Conservation (phyloP, 2,113 vertebrate species). For the Phalacrocorax pelagicus region DNA sequence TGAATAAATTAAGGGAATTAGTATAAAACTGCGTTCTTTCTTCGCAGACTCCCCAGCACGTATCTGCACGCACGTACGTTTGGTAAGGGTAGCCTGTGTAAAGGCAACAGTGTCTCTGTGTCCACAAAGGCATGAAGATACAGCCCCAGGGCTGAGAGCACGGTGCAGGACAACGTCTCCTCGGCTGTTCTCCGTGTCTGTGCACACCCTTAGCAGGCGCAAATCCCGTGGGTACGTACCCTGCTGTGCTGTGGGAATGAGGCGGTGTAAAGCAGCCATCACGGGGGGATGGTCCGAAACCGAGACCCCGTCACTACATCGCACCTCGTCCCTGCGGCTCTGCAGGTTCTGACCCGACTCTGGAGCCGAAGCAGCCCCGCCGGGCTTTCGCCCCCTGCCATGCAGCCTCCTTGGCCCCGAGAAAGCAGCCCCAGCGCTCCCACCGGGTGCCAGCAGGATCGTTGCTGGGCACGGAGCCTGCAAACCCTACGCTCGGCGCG, state of each 20-base stretch:
- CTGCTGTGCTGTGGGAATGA: not conserved
- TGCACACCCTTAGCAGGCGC: not conserved
- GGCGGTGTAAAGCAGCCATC: no score
- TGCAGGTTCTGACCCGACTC: not conserved
- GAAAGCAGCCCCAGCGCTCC: not conserved
- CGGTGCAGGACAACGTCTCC: not conserved
- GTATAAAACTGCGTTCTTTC: conserved; percentile 45
- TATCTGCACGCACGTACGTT: not conserved
- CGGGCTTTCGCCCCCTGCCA: accelerated
- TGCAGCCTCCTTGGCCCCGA: not conserved
- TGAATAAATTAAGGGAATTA: conserved; percentile 75
- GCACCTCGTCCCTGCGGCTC: not conserved
- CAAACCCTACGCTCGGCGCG: not conserved
- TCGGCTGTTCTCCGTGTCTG: not conserved
- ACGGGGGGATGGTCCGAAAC: not conserved
- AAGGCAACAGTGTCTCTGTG: accelerated
- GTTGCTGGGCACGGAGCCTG: not conserved
- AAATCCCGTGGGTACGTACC: accelerated
- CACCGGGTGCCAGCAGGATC: not conserved
- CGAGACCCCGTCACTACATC: not conserved
- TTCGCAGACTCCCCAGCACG: not conserved
- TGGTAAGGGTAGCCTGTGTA: not conserved
- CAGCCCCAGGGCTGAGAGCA: not conserved
- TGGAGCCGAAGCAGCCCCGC: not conserved
- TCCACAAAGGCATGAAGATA: accelerated